Evolutionary conservation across 2,888 invertebrate species (phyloP), one percentile per base, ranked within the genome.

Genomic region (Campoplex nolae): DNA sequence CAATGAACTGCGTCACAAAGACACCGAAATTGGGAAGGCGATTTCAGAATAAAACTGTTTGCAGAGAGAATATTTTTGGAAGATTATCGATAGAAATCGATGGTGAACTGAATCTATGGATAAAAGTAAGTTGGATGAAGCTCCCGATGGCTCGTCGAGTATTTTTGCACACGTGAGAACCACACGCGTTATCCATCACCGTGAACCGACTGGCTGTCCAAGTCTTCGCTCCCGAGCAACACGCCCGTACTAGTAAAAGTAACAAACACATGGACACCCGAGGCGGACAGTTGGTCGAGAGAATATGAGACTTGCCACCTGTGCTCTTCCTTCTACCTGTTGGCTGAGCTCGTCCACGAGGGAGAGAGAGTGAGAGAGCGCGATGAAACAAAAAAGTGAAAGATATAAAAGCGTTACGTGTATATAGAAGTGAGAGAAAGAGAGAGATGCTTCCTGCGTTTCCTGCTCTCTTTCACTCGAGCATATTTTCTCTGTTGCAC

Each of bases 251-350:
- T 67, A 45, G 81, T 77, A 83, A 76, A 77, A 83, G 83, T 71
- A 70, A 71, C 71, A 65, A 42, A 67, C 77, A 56, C 81, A 85
- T 56, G 77, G 58, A 56, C n/a, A 77, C 48, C 51, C 70, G 68
- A 28, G 38, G 77, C 58, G 83, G 77, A 83, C 84, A 82, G 87
- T 84, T 75, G 82, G 81, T 76, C 71, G 87, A 84, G 88, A 88
- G 90, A 91, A 91, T 90, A 92, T 92, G 90, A 65, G 90, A 86
- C 85, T 82, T 90, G 89, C 92, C 91, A 91, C 92, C 93, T 93
- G 92, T 90, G 90, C 85, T 81, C 86, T 90, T 90, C 89, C 90
- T 90, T 89, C 91, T 91, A 92, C 92, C 93, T 91, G 91, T 91
- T 89, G 91, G 90, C 62, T 65, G 65, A 67, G 75, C 56, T 70